Conservation (phyloP, 2,113 vertebrate genomes). For the Ptyas mucosa region DNA sequence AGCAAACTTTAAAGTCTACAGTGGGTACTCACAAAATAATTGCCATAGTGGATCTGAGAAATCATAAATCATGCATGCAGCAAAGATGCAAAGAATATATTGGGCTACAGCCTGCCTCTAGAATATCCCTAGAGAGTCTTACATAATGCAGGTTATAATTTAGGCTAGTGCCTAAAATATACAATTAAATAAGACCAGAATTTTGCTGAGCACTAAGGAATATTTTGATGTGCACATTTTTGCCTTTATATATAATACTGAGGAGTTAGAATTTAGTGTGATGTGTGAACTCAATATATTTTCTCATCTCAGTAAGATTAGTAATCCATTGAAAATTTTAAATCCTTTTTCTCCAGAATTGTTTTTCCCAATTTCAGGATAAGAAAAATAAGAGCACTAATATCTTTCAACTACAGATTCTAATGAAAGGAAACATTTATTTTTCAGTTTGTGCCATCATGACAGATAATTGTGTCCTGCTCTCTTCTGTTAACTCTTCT, state of each 20-base stretch:
- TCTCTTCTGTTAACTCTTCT: neutral
- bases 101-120: neutral
- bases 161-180: neutral
- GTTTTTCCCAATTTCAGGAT: neutral
- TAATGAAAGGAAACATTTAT: neutral
- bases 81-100: neutral
- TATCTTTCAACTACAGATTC: neutral
- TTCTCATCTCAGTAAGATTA: neutral
- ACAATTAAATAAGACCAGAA: neutral
- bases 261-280: neutral
- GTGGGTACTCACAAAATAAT: neutral
- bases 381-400: neutral
- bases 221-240: neutral
- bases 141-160: neutral
- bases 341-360: neutral
- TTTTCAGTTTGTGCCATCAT: neutral
- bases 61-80: neutral
- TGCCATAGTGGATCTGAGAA: neutral
- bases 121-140: neutral
- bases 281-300: neutral
- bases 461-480: neutral
- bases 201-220: neutral
- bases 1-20: neutral
- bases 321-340: neutral
- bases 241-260: neutral